Base-by-base conservation (phyloP, 2,113 vertebrate species). In the Vicugna pacos region DNA sequence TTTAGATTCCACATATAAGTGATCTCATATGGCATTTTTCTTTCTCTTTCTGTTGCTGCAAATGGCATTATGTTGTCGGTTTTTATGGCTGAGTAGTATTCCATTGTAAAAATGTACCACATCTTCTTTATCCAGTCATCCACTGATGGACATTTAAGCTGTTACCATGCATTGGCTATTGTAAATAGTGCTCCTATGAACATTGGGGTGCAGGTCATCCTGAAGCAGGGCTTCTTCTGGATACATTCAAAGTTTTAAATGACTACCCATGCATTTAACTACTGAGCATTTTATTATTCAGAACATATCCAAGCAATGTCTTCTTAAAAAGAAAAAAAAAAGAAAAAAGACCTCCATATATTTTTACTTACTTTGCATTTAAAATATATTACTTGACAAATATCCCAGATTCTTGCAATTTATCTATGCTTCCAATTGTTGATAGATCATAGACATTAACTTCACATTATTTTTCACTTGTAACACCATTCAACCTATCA, bases 341-440 rank as follows among this genome's bases (percentile, higher is more conserved):
- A 52, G 1, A 13, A 52, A 32, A 26, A 76, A 10, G 1, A 35
- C 46, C 7, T 81, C 87, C 42, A 46, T 86, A 60, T 77, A 14
- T n/a, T 69, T 93, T 8, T 35, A 35, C 22, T 54, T 91, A 64
- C 32, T 92, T 65, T 83, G 26, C 10, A 79, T 91, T 92, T 65
- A 56, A 94, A 91, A 85, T 75, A 85, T 48, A 15, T 42, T 52
- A 65, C 48, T 85, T 91, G 64, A 79, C 38, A 93, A 75, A 90
- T 82, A 13, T 77, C 26, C 17, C 62, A 89, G 19, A 89, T 35
- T 83, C 62, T 69, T 82, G 3, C 2, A 64, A 73, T 65, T 90
- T 75, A 46, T 85, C 89, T 3, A 73, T 81, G 12, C 3, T 56
- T 82, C 24, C 46, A 64, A 86, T 89, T 89, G 30, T 2, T 82